Conservation (phyloP, 2,888 invertebrate species). For the Phasia obesa region DNA sequence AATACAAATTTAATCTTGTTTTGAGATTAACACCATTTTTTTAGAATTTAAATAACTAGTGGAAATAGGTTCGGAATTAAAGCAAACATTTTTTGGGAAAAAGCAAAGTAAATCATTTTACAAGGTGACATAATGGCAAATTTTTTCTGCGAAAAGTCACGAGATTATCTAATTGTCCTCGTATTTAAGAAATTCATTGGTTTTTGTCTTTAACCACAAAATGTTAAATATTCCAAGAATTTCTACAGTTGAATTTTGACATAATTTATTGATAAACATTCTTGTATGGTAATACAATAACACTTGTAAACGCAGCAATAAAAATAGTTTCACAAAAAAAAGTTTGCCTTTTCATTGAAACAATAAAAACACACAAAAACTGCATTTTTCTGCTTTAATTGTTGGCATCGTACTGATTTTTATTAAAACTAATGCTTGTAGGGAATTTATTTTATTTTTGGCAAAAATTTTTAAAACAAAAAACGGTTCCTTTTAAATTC, state of each 20-base stretch:
- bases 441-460: neutral
- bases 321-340: no score
- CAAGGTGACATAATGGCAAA: no score
- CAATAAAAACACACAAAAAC: neutral
- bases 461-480: neutral
- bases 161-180: no score
- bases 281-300: neutral
- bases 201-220: no score
- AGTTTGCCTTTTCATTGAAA: neutral
- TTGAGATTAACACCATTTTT: no score
- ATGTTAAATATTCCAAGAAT: neutral
- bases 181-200: no score
- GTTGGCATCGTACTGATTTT: neutral
- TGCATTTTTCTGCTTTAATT: neutral
- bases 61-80: no score
- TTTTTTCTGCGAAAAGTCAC: no score
- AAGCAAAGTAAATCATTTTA: no score
- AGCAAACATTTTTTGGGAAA: no score
- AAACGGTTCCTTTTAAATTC: neutral
- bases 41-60: no score
- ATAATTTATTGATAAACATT: slow-evolving; percentile 37
- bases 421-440: neutral
- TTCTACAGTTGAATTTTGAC: neutral
- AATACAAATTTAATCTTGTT: no score
- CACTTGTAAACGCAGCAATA: neutral